Evolutionary conservation across 2,113 vertebrate species (phyloP).

Genomic region (Rostratula benghalensis): DNA sequence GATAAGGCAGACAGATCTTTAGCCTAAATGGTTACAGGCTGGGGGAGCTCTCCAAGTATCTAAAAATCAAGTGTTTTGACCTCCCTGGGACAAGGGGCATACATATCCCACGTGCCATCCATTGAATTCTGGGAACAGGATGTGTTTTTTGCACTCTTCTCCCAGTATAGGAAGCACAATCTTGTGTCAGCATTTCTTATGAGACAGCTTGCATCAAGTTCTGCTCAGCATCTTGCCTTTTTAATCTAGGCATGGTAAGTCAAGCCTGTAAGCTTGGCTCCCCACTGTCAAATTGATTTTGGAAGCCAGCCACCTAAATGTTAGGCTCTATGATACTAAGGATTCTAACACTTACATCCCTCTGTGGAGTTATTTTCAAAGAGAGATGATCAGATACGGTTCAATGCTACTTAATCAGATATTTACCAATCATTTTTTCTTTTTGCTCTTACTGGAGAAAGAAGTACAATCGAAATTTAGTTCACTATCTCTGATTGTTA

Average conservation of each 20-base stretch:
- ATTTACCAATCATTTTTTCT: neutral
- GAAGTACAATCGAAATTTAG: neutral
- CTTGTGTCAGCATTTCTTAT: neutral
- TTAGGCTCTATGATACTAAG: neutral
- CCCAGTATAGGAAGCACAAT: neutral
- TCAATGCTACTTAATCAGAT: conserved; percentile 5
- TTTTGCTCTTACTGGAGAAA: neutral
- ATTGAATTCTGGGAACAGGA: neutral
- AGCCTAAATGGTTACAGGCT: neutral
- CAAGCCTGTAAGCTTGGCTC: neutral
- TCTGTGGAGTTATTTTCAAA: conserved; percentile 2
- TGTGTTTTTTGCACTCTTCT: neutral
- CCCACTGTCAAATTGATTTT: conserved; percentile 9
- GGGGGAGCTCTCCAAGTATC: neutral
- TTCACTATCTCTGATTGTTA: neutral
- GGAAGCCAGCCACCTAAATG: neutral
- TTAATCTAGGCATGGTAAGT: neutral
- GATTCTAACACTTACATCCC: neutral
- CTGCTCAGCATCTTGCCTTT: neutral
- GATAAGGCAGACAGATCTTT: neutral
- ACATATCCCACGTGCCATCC: neutral
- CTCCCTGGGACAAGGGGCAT: neutral
- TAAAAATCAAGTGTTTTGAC: neutral
- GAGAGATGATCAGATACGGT: neutral
- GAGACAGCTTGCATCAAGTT: neutral